These are phyloP conservation scores for Eupithecia subfuscata DNA, from an alignment of 2,888 invertebrate species.

Conservation along the genomic window DNA sequence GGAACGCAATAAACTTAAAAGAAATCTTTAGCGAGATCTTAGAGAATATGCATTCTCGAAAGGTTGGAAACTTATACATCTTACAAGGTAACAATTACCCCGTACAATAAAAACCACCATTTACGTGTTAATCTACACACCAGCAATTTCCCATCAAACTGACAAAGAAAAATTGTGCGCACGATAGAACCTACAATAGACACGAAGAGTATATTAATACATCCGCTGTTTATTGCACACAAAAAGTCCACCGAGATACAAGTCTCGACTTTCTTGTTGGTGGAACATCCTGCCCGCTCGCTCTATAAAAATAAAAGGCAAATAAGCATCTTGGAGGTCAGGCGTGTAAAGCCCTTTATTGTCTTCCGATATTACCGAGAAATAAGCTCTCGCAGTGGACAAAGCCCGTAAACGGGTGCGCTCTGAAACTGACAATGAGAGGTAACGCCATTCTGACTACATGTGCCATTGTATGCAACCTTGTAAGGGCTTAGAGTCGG, in stretches of 20 bases:
- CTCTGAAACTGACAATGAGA: conserved; percentile 67
- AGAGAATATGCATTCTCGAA: not conserved
- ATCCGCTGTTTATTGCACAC: conserved; percentile 62
- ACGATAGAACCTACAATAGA: conserved; percentile 45
- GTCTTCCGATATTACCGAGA: conserved; percentile 52
- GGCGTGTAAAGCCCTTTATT: conserved; percentile 61
- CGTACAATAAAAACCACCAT: conserved; percentile 22
- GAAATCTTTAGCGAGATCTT: not conserved
- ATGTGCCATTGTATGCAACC: conserved; percentile 63
- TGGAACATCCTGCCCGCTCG: conserved; percentile 60
- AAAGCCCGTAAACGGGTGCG: conserved; percentile 58
- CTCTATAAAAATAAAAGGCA: conserved; percentile 73
- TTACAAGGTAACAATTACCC: conserved; percentile 3
- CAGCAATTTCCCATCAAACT: conserved; percentile 38
- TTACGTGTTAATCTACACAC: conserved; percentile 26
- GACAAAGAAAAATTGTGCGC: conserved; percentile 43
- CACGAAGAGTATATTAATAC: conserved; percentile 63
- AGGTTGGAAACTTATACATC: not conserved
- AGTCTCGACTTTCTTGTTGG: conserved; percentile 57
- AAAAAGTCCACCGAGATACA: conserved; percentile 58
- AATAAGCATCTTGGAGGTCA: conserved; percentile 73
- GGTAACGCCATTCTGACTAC: conserved; percentile 50
- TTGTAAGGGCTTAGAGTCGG: conserved; percentile 52
- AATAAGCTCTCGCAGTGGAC: conserved; percentile 54
- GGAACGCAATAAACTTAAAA: not conserved